Percentiles rank a stretch among this genome's conserved stretches.
Evolutionary conservation across 2,888 invertebrate genomes (phyloP).

Genomic region (Hypsopygia costalis): DNA sequence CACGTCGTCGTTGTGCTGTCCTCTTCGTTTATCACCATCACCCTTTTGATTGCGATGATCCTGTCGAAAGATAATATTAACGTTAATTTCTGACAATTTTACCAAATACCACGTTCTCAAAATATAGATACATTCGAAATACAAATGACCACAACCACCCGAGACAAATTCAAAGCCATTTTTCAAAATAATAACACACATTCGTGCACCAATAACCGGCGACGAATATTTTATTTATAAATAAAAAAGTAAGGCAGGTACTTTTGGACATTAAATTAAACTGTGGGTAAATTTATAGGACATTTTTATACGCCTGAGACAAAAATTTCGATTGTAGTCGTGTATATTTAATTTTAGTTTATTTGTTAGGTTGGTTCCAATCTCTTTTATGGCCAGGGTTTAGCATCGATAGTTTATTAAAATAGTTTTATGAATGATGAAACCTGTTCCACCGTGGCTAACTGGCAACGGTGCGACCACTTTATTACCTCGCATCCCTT

Average conservation of each 20-base stretch:
- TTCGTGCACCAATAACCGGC: slow-evolving; percentile 70
- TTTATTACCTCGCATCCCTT: slow-evolving; percentile 42
- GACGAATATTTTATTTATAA: slow-evolving; percentile 69
- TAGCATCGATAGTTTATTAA: slow-evolving; percentile 74
- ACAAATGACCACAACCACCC: slow-evolving; percentile 33
- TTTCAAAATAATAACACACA: slow-evolving; percentile 75
- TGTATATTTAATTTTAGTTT: slow-evolving; percentile 81
- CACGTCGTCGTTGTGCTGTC: slow-evolving; percentile 12
- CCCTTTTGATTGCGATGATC: slow-evolving; percentile 15
- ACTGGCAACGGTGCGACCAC: slow-evolving; percentile 32
- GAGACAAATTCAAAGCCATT: slow-evolving; percentile 71
- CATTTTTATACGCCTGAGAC: slow-evolving; percentile 79
- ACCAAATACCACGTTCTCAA: slow-evolving; percentile 12
- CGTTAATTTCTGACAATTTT: slow-evolving; percentile 21
- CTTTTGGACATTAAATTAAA: slow-evolving; percentile 80
- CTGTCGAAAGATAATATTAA: slow-evolving; percentile 29
- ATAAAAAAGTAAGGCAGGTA: slow-evolving; percentile 74
- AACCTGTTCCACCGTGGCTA: slow-evolving; percentile 52
- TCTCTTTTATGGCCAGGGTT: slow-evolving; percentile 71
- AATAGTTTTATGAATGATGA: slow-evolving; percentile 75
- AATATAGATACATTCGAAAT: slow-evolving; percentile 19
- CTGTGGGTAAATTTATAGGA: slow-evolving; percentile 80
- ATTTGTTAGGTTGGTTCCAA: slow-evolving; percentile 74
- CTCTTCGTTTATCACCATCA: slow-evolving; percentile 18
- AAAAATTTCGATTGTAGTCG: slow-evolving; percentile 79